Conservation (phyloP, 1,140 invertebrate species). For the Bombus difficillimus region DNA sequence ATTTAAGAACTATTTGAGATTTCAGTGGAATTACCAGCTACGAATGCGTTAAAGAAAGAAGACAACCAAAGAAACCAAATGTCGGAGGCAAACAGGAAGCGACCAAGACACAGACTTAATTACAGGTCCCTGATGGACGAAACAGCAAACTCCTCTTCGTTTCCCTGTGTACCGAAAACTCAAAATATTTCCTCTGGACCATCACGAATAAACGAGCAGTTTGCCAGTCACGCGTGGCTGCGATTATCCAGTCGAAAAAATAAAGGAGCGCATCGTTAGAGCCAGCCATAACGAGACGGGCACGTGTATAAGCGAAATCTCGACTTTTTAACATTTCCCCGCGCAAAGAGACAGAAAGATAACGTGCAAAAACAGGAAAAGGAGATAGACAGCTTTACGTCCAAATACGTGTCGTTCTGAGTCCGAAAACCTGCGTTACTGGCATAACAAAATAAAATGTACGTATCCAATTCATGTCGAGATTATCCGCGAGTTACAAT, state of each 20-base stretch:
- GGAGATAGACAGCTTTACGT: neutral
- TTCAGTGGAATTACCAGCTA: neutral
- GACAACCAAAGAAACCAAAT: neutral
- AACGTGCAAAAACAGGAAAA: neutral
- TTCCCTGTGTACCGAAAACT: neutral
- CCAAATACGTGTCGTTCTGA: neutral
- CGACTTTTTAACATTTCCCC: neutral
- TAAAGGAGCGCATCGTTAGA: slow-evolving; percentile 50
- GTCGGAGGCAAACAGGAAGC: neutral
- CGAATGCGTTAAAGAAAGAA: neutral
- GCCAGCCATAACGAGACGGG: slow-evolving; percentile 14
- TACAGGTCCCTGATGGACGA: slow-evolving; percentile 66
- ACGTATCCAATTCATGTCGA: neutral
- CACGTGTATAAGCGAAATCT: neutral
- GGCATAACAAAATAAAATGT: too few relatives aligned
- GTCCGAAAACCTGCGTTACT: neutral
- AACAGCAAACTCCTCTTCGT: slow-evolving; percentile 29
- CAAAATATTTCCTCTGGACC: slow-evolving; percentile 36
- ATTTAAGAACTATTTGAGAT: neutral
- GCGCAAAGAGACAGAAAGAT: slow-evolving; percentile 7
- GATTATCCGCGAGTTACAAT: neutral
- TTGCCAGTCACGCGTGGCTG: neutral
- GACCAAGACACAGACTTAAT: slow-evolving; percentile 54
- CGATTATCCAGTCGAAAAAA: slow-evolving; percentile 52
- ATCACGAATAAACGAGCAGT: slow-evolving; percentile 42